These are phyloP conservation scores for Apamea epomidion DNA, from an alignment of 2,888 invertebrate genomes.

Conservation along the genomic window DNA sequence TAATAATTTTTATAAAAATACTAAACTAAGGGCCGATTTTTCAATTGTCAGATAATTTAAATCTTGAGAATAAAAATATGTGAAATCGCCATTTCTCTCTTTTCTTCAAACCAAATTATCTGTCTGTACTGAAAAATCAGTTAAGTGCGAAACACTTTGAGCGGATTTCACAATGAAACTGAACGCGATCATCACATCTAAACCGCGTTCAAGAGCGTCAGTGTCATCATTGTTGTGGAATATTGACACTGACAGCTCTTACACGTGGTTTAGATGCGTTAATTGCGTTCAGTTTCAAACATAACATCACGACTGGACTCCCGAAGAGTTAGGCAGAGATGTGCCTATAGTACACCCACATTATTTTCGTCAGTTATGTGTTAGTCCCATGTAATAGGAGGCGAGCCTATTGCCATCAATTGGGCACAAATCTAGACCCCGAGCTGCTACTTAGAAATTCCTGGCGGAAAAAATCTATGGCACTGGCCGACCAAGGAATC, in stretches of 20 bases:
- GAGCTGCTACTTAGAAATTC: no score
- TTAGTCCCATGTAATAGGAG: not conserved
- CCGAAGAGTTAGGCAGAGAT: not conserved
- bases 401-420: not conserved
- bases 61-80: no score
- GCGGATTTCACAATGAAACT: not conserved
- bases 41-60: no score
- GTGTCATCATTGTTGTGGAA: not conserved
- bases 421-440: no score
- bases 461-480: no score
- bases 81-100: no score
- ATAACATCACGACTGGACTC: not conserved
- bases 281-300: not conserved
- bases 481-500: no score
- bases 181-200: no score
- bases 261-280: not conserved
- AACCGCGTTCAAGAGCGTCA: no score
- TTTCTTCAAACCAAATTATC: no score
- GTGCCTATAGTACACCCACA: not conserved
- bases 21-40: not conserved
- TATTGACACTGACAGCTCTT: not conserved
- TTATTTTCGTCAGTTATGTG: not conserved
- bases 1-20: constrained; percentile 13
- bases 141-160: not conserved
- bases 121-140: no score